Evolutionary conservation across 2,113 vertebrate genomes (phyloP).

Genomic region (Scalopus aquaticus): DNA sequence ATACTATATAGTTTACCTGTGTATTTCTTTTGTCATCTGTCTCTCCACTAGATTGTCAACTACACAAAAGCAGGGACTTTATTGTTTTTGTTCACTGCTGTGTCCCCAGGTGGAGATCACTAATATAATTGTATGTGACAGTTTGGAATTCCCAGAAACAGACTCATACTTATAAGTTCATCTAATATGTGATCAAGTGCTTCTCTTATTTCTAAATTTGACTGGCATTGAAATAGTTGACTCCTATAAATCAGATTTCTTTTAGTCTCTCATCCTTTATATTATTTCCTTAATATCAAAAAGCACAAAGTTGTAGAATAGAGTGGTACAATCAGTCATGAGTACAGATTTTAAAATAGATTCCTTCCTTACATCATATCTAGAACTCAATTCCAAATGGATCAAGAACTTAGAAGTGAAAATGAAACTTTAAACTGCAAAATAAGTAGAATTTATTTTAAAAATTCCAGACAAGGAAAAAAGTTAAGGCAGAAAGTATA

Average conservation of each 20-base stretch:
- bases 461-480: neutral
- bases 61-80: neutral
- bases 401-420: constrained; percentile 5
- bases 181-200: neutral
- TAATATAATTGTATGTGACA: neutral
- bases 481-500: neutral
- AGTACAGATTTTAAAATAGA: neutral
- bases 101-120: neutral
- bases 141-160: neutral
- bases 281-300: neutral
- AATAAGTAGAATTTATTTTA: neutral
- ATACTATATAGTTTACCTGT: neutral
- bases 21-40: neutral
- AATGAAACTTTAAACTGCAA: neutral
- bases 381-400: neutral
- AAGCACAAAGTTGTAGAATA: neutral
- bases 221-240: neutral
- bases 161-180: neutral
- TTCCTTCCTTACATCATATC: neutral
- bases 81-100: neutral
- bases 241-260: neutral
- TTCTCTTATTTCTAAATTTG: neutral
- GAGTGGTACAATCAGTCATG: neutral
- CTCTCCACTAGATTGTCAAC: neutral
- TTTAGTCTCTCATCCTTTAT: neutral